Evolutionary conservation across 2,113 vertebrate species (phyloP).

Genomic region (Muntiacus reevesi): DNA sequence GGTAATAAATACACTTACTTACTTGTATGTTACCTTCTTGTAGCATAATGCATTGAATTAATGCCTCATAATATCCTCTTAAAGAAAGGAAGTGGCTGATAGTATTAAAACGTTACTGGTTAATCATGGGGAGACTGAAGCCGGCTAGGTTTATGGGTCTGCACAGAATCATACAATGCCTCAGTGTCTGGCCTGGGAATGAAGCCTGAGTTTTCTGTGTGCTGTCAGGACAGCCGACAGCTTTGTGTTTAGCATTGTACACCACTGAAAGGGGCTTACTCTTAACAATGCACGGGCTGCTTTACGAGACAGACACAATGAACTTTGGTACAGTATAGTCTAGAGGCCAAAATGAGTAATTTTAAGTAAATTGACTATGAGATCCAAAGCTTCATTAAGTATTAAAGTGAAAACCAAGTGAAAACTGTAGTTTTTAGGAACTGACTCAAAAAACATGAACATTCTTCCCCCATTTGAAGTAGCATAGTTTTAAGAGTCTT

Average conservation of each 20-base stretch:
- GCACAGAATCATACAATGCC: constrained; percentile 62
- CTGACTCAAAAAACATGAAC: constrained; percentile 5
- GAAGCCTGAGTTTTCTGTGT: constrained; percentile 62
- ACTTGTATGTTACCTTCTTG: background rate
- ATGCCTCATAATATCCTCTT: background rate
- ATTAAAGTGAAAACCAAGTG: constrained; percentile 53
- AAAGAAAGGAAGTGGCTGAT: constrained; percentile 26
- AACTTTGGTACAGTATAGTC: constrained; percentile 69
- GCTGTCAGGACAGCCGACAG: constrained; percentile 72
- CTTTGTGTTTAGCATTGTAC: constrained; percentile 72
- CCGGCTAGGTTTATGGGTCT: constrained; percentile 54
- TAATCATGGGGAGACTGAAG: constrained; percentile 51
- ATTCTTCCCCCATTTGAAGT: background rate
- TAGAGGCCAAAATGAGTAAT: constrained; percentile 67
- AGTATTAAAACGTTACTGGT: constrained; percentile 41
- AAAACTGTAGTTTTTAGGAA: constrained; percentile 38
- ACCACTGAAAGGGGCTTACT: constrained; percentile 66
- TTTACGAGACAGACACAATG: constrained; percentile 66
- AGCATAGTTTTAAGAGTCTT: background rate
- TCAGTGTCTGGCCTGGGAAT: constrained; percentile 77
- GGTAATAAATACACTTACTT: background rate
- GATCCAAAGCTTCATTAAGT: constrained; percentile 59
- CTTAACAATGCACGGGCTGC: constrained; percentile 58
- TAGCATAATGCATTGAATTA: background rate
- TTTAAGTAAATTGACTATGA: constrained; percentile 71